Conservation (phyloP, 92 coral and sea anemone species). For the Isaurus tuberculatus region DNA sequence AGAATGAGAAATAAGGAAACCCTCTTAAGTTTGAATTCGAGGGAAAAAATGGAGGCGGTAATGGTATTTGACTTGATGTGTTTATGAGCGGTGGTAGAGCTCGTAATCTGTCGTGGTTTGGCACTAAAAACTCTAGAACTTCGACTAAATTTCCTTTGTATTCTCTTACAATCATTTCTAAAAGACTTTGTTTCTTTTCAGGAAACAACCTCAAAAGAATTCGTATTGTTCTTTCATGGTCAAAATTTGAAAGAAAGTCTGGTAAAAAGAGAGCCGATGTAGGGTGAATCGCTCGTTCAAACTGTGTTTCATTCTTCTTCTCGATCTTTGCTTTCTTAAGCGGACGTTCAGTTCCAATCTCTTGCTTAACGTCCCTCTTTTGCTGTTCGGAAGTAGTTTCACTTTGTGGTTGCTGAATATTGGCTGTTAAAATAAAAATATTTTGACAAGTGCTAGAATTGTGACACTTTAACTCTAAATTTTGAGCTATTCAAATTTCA, state of each 20-base stretch:
- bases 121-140: conserved; percentile 12
- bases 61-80: neutral
- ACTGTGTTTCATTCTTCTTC: neutral
- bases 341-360: conserved; percentile 19
- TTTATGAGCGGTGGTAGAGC: conserved; percentile 16
- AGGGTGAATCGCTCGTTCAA: neutral
- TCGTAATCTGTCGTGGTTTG: conserved; percentile 16
- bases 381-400: neutral
- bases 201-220: conserved; percentile 37
- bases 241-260: conserved; percentile 1
- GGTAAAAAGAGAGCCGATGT: conserved; percentile 4
- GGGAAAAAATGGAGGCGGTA: conserved; percentile 7
- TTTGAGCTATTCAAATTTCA: too few relatives aligned
- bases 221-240: conserved; percentile 32
- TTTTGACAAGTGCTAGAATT: neutral
- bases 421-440: neutral
- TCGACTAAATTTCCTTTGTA: conserved; percentile 32
- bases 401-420: neutral
- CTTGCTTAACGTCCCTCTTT: neutral
- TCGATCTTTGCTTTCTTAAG: conserved; percentile 21
- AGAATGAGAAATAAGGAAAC: conserved; percentile 16
- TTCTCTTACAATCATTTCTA: conserved; percentile 23
- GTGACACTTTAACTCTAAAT: neutral
- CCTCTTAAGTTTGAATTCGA: conserved; percentile 13
- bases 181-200: conserved; percentile 36